phyloP scores from a whole-genome alignment of 2,113 vertebrate species.

The Phodopus roborovskii region DNA sequence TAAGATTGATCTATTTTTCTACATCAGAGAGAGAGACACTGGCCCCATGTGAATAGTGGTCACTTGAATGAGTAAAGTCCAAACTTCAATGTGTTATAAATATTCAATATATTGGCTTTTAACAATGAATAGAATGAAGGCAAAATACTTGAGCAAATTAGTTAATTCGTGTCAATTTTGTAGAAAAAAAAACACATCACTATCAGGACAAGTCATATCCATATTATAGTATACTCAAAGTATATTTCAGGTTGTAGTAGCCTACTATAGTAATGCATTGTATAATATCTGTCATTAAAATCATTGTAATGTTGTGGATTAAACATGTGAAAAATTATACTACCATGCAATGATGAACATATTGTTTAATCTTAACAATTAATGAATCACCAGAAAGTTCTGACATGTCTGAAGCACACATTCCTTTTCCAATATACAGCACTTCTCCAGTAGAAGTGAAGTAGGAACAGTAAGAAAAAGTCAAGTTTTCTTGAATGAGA shows the following conservation, averaged over 20 bases:
- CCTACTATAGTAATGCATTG: not conserved
- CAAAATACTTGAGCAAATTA: not conserved
- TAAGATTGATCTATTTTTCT: not conserved
- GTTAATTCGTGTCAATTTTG: not conserved
- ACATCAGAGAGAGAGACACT: not conserved
- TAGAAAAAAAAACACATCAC: not conserved
- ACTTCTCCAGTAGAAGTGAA: not conserved
- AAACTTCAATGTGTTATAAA: not conserved
- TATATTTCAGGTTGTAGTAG: not conserved
- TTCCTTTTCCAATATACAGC: not conserved
- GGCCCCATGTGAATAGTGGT: fast-evolving
- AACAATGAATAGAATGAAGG: not conserved
- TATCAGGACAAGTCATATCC: not conserved
- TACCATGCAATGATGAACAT: not conserved
- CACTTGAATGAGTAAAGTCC: not conserved
- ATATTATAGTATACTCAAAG: not conserved
- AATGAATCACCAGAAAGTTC: not conserved
- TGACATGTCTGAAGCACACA: not conserved
- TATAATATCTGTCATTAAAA: not conserved
- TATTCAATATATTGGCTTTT: not conserved
- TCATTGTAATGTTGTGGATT: not conserved
- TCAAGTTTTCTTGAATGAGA: not conserved
- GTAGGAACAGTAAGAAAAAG: not conserved
- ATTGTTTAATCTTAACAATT: not conserved
- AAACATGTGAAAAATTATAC: not conserved